Evolutionary conservation across 2,113 vertebrate genomes (phyloP), one percentile per base, ranked within the genome.

Genomic region (Oreocharis arfaki): DNA sequence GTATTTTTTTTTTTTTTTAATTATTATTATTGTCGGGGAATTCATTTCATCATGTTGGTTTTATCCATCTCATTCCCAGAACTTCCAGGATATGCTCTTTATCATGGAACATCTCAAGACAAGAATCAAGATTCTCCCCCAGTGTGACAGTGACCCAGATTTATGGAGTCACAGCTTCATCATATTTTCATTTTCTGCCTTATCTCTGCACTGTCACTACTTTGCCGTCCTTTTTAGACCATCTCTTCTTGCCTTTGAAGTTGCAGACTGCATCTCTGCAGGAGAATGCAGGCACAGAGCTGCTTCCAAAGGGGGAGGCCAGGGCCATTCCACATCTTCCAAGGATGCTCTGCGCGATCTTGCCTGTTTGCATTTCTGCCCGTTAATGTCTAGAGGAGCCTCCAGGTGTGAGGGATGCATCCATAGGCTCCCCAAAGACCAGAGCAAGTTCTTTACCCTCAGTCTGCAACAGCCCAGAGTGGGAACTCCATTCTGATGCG

Each of bases 201-300:
- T 39, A 26, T 20, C 86, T 77, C 56, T 67, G 85, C 84, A 14
- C 90, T 89, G 27, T 79, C 90, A 82, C 96, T n/a, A 23, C 92
- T 65, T 73, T 81, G 81, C 94, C 76, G 80, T 64, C 94, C 93
- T 81, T 84, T 93, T 61, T 47, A 87, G 95, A 85, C 64, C 88
- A 85, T 87, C 94, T 89, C 93, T 95, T 96, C 87, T 93, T 80
- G 87, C 96, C 96, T 97, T 97, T 97, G 96, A 84, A 97, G 96
- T 97, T 97, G 97, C 90, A 82, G 64, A 92, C 95, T 94, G 91
- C 86, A 76, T 93, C 93, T 96, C 81, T 41, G 79, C 32, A 1
- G 46, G 95, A 92, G 80, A 10, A 86, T 96, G 92, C 91, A 91
- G 96, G 93, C 50, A 75, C 83, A 92, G 53, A 84, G 79, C 84